phyloP scores from a whole-genome alignment of 2,113 vertebrate genomes.

The Rhinopomastus cyanomelas region DNA sequence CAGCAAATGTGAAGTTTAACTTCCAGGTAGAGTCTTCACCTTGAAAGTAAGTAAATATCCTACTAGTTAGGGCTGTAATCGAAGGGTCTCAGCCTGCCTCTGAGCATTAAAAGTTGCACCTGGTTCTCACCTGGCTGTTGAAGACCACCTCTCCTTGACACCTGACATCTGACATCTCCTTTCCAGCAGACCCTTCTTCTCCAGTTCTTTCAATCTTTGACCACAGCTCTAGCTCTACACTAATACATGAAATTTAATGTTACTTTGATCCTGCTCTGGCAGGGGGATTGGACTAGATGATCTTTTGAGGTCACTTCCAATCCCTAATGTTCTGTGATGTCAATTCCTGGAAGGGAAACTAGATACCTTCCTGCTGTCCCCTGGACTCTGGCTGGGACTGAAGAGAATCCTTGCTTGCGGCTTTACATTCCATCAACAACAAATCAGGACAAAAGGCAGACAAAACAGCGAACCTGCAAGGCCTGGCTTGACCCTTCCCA shows the following conservation, averaged over 20 bases:
- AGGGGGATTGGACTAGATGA: too few species aligned
- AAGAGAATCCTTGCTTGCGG: background rate
- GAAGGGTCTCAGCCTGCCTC: background rate
- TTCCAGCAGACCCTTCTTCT: background rate
- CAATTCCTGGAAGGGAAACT: background rate
- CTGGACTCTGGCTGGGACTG: background rate
- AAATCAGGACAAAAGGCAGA: background rate
- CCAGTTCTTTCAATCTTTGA: background rate
- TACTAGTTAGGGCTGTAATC: background rate
- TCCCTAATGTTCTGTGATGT: too few species aligned
- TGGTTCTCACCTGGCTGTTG: background rate
- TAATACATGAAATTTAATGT: background rate
- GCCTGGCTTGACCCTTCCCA: background rate
- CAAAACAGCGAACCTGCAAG: background rate
- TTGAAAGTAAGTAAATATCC: background rate
- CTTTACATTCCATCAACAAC: background rate
- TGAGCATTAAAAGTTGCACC: background rate
- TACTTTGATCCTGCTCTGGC: too few species aligned
- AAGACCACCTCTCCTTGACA: background rate
- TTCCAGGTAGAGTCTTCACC: background rate
- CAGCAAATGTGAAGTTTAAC: background rate
- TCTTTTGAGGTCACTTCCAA: too few species aligned
- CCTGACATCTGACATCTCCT: background rate
- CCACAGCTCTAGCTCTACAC: background rate
- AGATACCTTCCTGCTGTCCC: background rate